Percentiles rank a stretch among this genome's conserved stretches.
These are phyloP conservation scores for Kuschelorhynchus macadamiae DNA, from an alignment of 2,888 invertebrate genomes.

Conservation along the genomic window DNA sequence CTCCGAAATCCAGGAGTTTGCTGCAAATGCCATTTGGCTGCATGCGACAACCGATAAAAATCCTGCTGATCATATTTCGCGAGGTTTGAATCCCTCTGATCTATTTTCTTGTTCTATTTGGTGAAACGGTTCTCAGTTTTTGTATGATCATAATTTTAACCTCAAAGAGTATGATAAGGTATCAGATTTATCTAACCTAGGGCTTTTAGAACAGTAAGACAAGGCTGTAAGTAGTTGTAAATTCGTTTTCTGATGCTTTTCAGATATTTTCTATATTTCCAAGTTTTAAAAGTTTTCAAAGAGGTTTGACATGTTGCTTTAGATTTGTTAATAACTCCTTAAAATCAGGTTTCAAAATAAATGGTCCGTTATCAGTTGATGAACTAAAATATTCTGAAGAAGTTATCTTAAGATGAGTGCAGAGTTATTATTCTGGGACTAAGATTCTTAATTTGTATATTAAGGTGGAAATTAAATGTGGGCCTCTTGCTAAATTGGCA, in stretches of 20 bases:
- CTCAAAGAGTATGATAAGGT: too few species aligned
- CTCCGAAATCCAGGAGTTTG: too few species aligned
- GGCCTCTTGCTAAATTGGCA: too few species aligned
- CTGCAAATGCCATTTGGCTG: too few species aligned
- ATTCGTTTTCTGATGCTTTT: background rate
- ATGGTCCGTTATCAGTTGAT: background rate
- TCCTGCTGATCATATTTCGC: background rate
- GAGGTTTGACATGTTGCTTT: background rate
- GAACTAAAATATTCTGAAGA: too few species aligned
- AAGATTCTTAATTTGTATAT: too few species aligned
- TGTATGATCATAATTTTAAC: background rate
- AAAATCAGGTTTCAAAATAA: background rate
- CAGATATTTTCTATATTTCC: background rate
- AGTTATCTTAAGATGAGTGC: too few species aligned
- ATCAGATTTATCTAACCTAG: background rate
- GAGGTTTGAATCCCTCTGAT: background rate
- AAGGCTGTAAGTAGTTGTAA: background rate
- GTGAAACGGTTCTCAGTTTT: background rate
- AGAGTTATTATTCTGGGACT: too few species aligned
- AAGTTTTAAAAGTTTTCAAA: background rate
- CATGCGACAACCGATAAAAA: background rate
- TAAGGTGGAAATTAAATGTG: too few species aligned
- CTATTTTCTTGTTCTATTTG: background rate
- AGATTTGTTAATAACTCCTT: background rate
- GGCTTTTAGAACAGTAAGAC: background rate